Percentiles rank a stretch among this genome's conserved stretches.
Evolutionary conservation across 2,113 vertebrate species (phyloP).

Genomic region (Spizaetus ornatus): DNA sequence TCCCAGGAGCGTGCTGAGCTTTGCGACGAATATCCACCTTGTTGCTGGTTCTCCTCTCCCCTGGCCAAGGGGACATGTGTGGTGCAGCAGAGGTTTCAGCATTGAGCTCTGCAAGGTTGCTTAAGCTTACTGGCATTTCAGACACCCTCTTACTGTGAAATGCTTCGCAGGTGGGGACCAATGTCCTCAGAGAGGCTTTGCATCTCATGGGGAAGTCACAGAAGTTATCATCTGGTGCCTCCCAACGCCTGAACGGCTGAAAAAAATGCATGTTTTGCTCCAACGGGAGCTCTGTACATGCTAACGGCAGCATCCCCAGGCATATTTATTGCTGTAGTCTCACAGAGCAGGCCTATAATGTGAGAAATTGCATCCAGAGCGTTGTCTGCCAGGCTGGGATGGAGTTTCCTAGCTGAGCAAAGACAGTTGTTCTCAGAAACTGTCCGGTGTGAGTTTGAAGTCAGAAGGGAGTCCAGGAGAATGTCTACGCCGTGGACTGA

Average conservation of each 20-base stretch:
- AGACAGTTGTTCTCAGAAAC: neutral
- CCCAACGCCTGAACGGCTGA: neutral
- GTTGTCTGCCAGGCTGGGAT: neutral
- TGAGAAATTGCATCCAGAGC: neutral
- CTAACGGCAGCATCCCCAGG: neutral
- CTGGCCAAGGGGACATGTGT: accelerated
- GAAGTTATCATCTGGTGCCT: neutral
- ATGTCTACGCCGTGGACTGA: neutral
- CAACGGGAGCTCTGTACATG: neutral
- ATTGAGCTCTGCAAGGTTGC: neutral
- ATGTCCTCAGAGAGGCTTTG: neutral
- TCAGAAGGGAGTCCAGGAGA: neutral
- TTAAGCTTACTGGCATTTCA: accelerated
- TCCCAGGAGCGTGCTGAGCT: neutral
- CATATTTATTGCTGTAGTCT: neutral
- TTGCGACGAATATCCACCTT: neutral
- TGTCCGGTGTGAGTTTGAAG: neutral
- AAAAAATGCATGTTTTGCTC: neutral
- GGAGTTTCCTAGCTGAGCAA: neutral
- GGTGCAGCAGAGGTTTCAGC: neutral
- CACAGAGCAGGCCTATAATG: neutral
- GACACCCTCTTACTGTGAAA: neutral
- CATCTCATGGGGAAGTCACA: neutral
- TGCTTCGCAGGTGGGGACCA: neutral
- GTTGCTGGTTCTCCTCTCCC: neutral